Conservation (phyloP, 2,797 vertebrate species). For the Hydrocynus forskahlii region DNA sequence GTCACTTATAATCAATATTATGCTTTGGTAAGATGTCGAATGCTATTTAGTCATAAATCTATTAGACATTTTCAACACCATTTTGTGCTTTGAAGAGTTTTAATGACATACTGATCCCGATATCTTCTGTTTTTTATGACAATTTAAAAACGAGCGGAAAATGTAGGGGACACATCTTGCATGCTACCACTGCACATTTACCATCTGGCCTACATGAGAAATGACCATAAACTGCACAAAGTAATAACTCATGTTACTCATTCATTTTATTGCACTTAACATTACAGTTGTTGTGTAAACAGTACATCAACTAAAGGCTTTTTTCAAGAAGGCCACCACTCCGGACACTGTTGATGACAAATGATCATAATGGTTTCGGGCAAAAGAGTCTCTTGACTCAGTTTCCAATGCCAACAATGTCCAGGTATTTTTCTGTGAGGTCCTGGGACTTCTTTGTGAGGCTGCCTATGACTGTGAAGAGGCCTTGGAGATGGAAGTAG, state of each 20-base stretch:
- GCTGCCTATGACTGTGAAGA: slow-evolving; percentile 82
- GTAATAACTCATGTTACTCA: not conserved
- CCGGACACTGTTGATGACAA: not conserved
- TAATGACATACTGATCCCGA: not conserved
- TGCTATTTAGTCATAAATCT: not conserved
- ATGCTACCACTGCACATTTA: not conserved
- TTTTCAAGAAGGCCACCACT: not conserved
- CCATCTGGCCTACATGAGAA: not conserved
- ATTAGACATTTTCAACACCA: not conserved
- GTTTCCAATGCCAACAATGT: slow-evolving; percentile 77
- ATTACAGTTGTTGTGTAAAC: not conserved
- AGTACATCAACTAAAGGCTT: not conserved
- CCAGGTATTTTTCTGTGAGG: slow-evolving; percentile 85
- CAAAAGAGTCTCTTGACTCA: slow-evolving; percentile 12
- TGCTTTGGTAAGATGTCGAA: not conserved
- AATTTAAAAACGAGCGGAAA: not conserved
- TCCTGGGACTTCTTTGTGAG: slow-evolving; percentile 82
- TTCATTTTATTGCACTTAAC: slow-evolving; percentile 16
- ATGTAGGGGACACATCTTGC: not conserved
- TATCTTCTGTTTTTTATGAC: not conserved
- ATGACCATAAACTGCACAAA: not conserved
- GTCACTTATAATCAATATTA: not conserved
- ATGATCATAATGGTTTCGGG: not conserved
- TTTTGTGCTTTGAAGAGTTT: not conserved
- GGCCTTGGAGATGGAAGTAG: slow-evolving; percentile 81